Base-by-base conservation (phyloP, 2,888 invertebrate species). In the Meteorus colon region DNA sequence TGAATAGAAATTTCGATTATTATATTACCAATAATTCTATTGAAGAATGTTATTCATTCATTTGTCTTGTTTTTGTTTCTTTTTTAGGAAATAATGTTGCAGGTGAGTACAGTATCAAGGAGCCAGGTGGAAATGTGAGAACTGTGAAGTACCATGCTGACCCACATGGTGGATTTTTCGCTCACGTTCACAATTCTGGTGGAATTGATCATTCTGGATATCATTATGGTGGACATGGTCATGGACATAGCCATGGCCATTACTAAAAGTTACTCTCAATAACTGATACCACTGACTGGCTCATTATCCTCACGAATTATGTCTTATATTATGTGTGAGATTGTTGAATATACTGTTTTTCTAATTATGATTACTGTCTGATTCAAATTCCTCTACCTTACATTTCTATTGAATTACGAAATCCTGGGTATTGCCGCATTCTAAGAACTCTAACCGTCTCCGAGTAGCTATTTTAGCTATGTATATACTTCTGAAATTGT, bases 201-300 rank as follows among this genome's bases (percentile, higher is more conserved):
- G 88, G 88, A 55, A 89, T 88, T 77, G 86, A 89, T 76, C 89
- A 88, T 74, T 84, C 87, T 16, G 87, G 87, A 19, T 86, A 86
- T 19, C 85, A 85, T 71, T 88, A 88, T 55, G 86, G 84, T 5
- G 84, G 83, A 27, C 70, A 70, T 14, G 24, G 6, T 27, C 82
- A 86, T 34, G 83, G 81, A 1, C 83, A 84, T 24, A 19, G 67
- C 19, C 45, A 37, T 37, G 66, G 66, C 8, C 14, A 19, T 41
- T 41, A 34, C 10, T 62, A n/a, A 29, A 27, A 27, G 34, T 29
- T 55, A 4, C 2, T 12, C 27, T 29, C 14, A 1, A 60, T 16
- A 27, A 31, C n/a, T 62, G 16, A 29, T 62, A 62, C 14, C 19
- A 2, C 19, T 19, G 19, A 55, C 55, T 55, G 55, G 19, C 55